Conservation (phyloP, 2,113 vertebrate species). For the human (Homo sapiens) region GRCh38 chr18:2382001-2382500, state of each 20-base stretch:
- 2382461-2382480: neutral
- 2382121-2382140: slow-evolving; percentile 20
- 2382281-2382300: neutral
- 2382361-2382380: slow-evolving; percentile 1
- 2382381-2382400: neutral
- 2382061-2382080: slow-evolving; percentile 44
- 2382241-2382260: slow-evolving; percentile 71
- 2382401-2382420: slow-evolving; percentile 3
- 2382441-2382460: neutral
- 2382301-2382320: slow-evolving; percentile 10
- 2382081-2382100: neutral
- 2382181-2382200: slow-evolving; percentile 49
- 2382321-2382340: slow-evolving; percentile 55
- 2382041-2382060: slow-evolving; percentile 3
- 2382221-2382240: slow-evolving; percentile 69
- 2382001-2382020: slow-evolving; percentile 57
- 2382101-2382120: slow-evolving; percentile 36
- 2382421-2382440: neutral
- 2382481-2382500: neutral
- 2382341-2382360: neutral
- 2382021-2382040: slow-evolving; percentile 70
- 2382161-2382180: slow-evolving; percentile 65
- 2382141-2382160: slow-evolving; percentile 67
- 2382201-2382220: slow-evolving; percentile 62
- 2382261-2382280: slow-evolving; percentile 52